These are phyloP conservation scores for Labeo calbasu DNA, from an alignment of 2,797 vertebrate species.

Conservation along the genomic window DNA sequence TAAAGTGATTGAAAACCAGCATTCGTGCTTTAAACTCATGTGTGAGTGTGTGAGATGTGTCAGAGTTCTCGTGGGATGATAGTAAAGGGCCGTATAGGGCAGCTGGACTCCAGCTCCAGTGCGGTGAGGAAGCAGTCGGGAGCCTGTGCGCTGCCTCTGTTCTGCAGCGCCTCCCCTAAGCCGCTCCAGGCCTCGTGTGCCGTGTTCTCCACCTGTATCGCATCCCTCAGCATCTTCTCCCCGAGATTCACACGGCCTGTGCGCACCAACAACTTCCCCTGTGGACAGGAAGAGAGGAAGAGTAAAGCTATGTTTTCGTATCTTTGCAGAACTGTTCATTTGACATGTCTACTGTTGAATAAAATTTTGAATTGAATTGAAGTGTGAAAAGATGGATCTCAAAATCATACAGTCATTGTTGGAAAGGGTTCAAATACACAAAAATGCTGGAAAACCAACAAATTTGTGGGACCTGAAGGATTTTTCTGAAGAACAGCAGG, in stretches of 20 bases:
- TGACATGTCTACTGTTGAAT: not conserved
- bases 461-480: too few relatives aligned
- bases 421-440: too few relatives aligned
- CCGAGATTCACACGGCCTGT: constrained; percentile 85
- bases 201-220: constrained; percentile 86
- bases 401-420: too few relatives aligned
- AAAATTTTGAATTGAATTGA: too few relatives aligned
- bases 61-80: constrained; percentile 93
- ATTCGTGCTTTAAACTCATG: not conserved
- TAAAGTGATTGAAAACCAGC: not conserved
- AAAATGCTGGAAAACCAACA: too few relatives aligned
- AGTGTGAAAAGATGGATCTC: too few relatives aligned
- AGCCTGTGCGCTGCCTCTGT: constrained; percentile 83
- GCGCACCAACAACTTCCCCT: constrained; percentile 88
- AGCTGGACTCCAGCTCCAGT: constrained; percentile 93
- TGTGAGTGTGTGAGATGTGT: constrained; percentile 78
- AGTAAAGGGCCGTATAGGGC: constrained; percentile 91
- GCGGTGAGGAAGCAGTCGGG: constrained; percentile 92
- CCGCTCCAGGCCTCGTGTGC: constrained; percentile 92
- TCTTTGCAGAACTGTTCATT: not conserved
- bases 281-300: constrained; percentile 34
- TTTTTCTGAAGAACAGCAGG: too few relatives aligned
- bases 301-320: not conserved
- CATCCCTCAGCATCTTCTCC: constrained; percentile 92
- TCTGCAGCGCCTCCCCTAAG: constrained; percentile 92